A percentile compares a stretch with the other conserved stretches of the same genome.
These are phyloP conservation scores for Leptopilina clavipes DNA, from an alignment of 1,140 invertebrate species.

Conservation along the genomic window DNA sequence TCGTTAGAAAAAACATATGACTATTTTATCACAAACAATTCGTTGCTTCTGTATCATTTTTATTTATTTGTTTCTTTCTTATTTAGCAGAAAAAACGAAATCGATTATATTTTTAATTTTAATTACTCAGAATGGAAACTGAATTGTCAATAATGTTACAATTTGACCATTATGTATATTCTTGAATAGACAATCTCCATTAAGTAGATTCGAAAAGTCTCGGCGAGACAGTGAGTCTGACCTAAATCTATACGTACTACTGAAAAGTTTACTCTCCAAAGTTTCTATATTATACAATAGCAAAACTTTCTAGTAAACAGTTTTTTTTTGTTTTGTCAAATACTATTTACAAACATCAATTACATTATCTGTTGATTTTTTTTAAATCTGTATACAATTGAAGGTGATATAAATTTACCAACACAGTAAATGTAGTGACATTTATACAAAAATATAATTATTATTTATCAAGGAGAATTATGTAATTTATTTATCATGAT, in stretches of 20 bases:
- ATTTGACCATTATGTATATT: background rate
- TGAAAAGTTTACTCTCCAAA: conserved; percentile 24
- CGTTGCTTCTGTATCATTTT: too few species aligned
- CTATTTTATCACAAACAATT: too few species aligned
- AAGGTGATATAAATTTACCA: too few species aligned
- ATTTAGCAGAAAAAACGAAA: background rate
- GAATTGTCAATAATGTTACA: background rate
- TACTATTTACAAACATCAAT: background rate
- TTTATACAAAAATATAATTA: too few species aligned
- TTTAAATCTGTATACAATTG: too few species aligned
- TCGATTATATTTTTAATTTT: background rate
- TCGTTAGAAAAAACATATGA: too few species aligned
- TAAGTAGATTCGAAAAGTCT: background rate
- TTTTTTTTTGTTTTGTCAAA: conserved; percentile 16
- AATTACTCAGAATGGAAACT: conserved; percentile 32
- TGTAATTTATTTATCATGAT: background rate
- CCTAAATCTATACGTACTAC: conserved; percentile 18
- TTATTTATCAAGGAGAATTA: too few species aligned
- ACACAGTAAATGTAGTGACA: too few species aligned
- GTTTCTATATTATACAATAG: background rate
- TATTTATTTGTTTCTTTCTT: background rate
- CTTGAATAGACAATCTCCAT: conserved; percentile 19
- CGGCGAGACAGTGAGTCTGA: conserved; percentile 1
- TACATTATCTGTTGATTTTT: background rate
- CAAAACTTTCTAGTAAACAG: background rate